Evolutionary conservation across 1,140 invertebrate genomes (phyloP).

Genomic region (Drosophila parvula): DNA sequence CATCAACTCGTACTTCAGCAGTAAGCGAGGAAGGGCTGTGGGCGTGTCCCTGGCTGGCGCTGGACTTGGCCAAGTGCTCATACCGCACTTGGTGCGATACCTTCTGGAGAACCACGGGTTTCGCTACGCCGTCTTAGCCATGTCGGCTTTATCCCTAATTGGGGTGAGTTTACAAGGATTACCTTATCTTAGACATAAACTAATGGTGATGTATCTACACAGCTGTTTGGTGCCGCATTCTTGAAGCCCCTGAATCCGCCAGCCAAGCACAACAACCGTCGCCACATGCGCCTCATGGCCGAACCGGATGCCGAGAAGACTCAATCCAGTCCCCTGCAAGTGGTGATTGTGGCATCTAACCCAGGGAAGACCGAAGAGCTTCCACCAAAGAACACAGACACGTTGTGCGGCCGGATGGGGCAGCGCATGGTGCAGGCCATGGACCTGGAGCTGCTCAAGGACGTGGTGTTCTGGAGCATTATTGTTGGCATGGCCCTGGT

Average conservation of each 20-base stretch:
- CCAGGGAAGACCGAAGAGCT: slow-evolving; percentile 8
- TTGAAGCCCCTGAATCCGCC: slow-evolving; percentile 62
- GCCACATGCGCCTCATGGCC: slow-evolving; percentile 59
- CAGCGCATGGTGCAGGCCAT: slow-evolving; percentile 73
- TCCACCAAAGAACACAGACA: slow-evolving; percentile 2
- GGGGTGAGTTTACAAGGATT: slow-evolving; percentile 84
- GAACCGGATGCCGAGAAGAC: slow-evolving; percentile 52
- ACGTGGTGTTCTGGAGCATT: slow-evolving; percentile 87
- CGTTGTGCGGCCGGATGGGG: slow-evolving; percentile 47
- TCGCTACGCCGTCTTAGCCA: slow-evolving; percentile 86
- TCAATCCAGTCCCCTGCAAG: slow-evolving; percentile 34
- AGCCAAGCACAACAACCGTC: slow-evolving; percentile 67
- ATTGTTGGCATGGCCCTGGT: slow-evolving; percentile 87
- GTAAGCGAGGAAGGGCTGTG: slow-evolving; percentile 88
- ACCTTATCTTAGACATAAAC: too few relatives aligned
- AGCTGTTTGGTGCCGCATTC: slow-evolving; percentile 79
- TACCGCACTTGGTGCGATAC: slow-evolving; percentile 88
- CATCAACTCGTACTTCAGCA: slow-evolving; percentile 89
- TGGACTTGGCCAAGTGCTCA: slow-evolving; percentile 89
- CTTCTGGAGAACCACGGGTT: slow-evolving; percentile 86
- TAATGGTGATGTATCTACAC: slow-evolving; percentile 3
- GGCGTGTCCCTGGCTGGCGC: slow-evolving; percentile 89
- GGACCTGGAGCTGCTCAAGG: slow-evolving; percentile 87
- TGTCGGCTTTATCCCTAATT: slow-evolving; percentile 87
- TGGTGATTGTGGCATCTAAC: slow-evolving; percentile 33